Conservation (phyloP, 2,888 invertebrate genomes). For the Acleris literana region DNA sequence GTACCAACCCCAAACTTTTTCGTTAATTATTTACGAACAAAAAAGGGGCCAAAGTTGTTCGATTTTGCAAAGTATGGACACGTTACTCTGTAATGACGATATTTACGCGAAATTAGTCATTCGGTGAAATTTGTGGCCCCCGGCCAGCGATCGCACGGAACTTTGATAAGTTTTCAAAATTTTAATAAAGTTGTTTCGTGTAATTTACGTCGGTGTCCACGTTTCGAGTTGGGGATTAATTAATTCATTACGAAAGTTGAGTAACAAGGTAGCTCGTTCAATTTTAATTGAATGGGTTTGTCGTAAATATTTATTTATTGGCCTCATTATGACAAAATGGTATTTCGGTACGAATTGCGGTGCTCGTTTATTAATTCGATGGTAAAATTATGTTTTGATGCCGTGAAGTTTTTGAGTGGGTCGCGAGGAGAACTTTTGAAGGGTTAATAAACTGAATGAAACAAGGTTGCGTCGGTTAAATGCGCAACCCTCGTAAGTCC, state of each 20-base stretch:
- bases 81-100: conserved; percentile 53
- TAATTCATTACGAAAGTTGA: conserved; percentile 68
- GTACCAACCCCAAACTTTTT: conserved; percentile 19
- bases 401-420: conserved; percentile 23
- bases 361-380: conserved; percentile 25
- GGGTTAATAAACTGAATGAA: conserved; percentile 25
- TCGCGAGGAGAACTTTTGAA: conserved; percentile 16
- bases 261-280: conserved; percentile 53
- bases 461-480: too few relatives aligned
- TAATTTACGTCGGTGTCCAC: conserved; percentile 59
- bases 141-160: conserved; percentile 58
- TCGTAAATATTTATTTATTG: conserved; percentile 61
- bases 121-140: conserved; percentile 57
- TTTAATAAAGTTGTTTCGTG: conserved; percentile 62
- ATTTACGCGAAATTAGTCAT: conserved; percentile 67
- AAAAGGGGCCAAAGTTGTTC: conserved; percentile 26
- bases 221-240: conserved; percentile 57
- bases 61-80: conserved; percentile 30
- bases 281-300: conserved; percentile 47
- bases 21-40: conserved; percentile 30
- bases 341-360: conserved; percentile 25
- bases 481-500: too few relatives aligned
- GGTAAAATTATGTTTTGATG: conserved; percentile 16
- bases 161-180: conserved; percentile 56
- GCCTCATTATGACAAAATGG: conserved; percentile 43